Evolutionary conservation across 2,797 vertebrate species (phyloP).

Genomic region (Gambelia wislizenii): DNA sequence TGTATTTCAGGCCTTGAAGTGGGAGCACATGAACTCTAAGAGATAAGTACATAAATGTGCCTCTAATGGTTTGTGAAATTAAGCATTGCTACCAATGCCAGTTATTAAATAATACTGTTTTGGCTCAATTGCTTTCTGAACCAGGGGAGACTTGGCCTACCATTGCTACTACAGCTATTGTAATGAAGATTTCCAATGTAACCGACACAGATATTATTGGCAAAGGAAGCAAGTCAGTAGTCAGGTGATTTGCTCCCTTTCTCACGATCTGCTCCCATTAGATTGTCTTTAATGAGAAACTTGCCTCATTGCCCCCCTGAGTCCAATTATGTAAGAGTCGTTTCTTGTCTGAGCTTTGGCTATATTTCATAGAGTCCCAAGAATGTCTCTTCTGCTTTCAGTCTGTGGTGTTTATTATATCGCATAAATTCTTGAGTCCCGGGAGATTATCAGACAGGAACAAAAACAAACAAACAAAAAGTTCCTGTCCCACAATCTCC

Average conservation of each 20-base stretch:
- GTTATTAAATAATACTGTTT: not conserved
- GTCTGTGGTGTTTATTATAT: not conserved
- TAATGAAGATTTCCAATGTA: not conserved
- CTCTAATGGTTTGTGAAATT: not conserved
- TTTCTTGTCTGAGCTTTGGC: conserved; percentile 15
- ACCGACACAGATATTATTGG: not conserved
- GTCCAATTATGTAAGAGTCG: conserved; percentile 7
- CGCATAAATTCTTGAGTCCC: no score
- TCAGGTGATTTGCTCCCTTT: not conserved
- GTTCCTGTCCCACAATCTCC: no score
- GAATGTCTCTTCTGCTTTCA: not conserved
- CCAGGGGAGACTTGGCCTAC: not conserved
- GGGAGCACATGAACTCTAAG: not conserved
- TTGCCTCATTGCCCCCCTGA: not conserved
- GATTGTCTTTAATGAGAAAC: conserved; percentile 7
- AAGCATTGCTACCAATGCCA: not conserved
- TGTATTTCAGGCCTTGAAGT: not conserved
- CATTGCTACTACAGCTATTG: not conserved
- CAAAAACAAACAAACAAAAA: no score
- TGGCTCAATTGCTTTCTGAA: not conserved
- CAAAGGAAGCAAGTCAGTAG: not conserved
- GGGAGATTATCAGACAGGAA: no score
- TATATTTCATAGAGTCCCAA: conserved; percentile 32
- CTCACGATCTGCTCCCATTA: not conserved
- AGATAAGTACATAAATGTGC: not conserved